Conservation (phyloP, 2,113 vertebrate genomes). For the Poecile atricapillus region DNA sequence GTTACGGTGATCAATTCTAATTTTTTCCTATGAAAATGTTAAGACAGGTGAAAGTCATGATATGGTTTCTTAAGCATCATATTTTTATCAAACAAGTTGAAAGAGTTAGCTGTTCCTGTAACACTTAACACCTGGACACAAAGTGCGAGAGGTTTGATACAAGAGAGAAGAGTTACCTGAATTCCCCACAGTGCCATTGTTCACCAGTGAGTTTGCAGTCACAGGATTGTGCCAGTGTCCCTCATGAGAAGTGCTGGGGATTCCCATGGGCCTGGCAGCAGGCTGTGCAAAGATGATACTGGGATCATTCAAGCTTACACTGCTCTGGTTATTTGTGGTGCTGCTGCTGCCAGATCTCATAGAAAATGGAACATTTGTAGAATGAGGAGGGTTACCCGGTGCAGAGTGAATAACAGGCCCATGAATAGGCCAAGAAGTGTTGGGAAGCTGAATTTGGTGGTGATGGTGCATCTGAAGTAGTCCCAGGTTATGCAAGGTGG, state of each 20-base stretch:
- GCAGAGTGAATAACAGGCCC: constrained; percentile 85
- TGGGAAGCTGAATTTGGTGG: constrained; percentile 80
- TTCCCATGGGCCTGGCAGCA: constrained; percentile 83
- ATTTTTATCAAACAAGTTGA: neutral
- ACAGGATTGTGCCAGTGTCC: constrained; percentile 93
- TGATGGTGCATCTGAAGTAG: constrained; percentile 82
- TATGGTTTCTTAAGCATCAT: neutral
- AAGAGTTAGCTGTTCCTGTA: constrained; percentile 45
- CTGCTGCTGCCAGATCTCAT: constrained; percentile 75
- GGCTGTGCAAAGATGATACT: constrained; percentile 99
- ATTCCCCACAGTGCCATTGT: constrained; percentile 90
- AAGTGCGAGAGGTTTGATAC: constrained; percentile 34
- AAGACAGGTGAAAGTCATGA: neutral
- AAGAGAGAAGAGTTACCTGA: constrained; percentile 83
- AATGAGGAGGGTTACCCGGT: constrained; percentile 80
- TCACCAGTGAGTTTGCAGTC: constrained; percentile 87
- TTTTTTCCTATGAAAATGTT: neutral
- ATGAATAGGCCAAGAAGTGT: constrained; percentile 91
- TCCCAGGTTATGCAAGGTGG: constrained; percentile 84
- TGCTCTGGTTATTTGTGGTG: constrained; percentile 73
- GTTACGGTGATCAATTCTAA: neutral
- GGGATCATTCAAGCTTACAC: constrained; percentile 93
- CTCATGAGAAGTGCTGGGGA: constrained; percentile 82
- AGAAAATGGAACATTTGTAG: constrained; percentile 80
- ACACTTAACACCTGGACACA: constrained; percentile 41